Evolutionary conservation across 2,113 vertebrate species (phyloP), one percentile per base, ranked within the genome.

Genomic region (Epinephelus moara): DNA sequence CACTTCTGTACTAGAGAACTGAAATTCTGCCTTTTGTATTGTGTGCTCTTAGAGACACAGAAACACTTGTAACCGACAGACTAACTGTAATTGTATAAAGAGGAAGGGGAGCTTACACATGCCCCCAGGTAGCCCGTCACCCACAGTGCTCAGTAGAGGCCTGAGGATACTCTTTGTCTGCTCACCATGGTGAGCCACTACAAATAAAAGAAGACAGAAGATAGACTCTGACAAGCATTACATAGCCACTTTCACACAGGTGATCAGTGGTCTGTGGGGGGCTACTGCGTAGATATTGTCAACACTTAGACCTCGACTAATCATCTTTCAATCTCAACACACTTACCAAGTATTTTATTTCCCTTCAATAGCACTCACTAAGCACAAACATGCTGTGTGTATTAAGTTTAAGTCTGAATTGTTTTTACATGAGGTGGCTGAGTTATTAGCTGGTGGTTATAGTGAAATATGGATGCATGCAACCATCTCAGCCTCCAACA

Each of bases 121-220:
- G 68, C 52, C 80, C 75, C 15, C 55, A 82, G 88, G 88, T 69
- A 70, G 70, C 69, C 37, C 18, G 61, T 59, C 27, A 70, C 91
- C 83, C 9, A 59, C 71, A 21, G 78, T 2, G 89, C 84, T 53
- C 55, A 33, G 64, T 2, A n/a, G 55, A 72, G 66, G 42, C 40
- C 71, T 19, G 63, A 30, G 45, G 81, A 60, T 61, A 9, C 40
- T 8, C 60, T 75, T 86, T 75, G 59, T 84, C 49, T 47, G 57
- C 72, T 21, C 12, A 75, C 86, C 87, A 89, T 81, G 72, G 84
- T 81, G 85, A 82, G 61, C 64, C 67, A 12, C 61, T 67, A n/a
- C 78, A 66, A 40, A 85, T 15, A 84, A 85, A 88, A 88, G 49
- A 40, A 37, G 33, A 37, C 33, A 75, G 56, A 70, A 45, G 53